A percentile compares a stretch with the other conserved stretches of the same genome.
These are phyloP conservation scores for Podarcis lilfordi DNA, from an alignment of 2,797 vertebrate genomes.

Conservation along the genomic window DNA sequence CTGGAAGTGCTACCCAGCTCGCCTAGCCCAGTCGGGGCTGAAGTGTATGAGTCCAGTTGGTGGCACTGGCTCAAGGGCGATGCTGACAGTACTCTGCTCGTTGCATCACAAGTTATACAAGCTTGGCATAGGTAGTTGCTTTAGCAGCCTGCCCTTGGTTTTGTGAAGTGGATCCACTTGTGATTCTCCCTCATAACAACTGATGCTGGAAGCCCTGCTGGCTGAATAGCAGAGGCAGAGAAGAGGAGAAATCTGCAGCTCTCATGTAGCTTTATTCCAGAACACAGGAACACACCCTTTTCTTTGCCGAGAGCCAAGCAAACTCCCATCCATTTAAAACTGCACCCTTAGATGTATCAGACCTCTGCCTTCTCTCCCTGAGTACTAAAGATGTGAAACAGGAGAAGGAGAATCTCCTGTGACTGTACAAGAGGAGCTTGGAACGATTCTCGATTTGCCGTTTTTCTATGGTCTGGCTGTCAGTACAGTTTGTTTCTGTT, in stretches of 20 bases:
- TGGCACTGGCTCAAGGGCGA: too few relatives aligned
- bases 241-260: neutral
- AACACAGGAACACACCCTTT: conserved; percentile 5
- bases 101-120: neutral
- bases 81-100: neutral
- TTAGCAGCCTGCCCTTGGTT: neutral
- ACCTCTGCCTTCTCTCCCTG: conserved; percentile 39
- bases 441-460: conserved; percentile 29
- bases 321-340: conserved; percentile 41
- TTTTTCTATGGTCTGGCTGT: conserved; percentile 16
- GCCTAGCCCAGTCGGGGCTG: too few relatives aligned
- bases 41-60: too few relatives aligned
- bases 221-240: conserved; percentile 38
- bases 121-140: neutral
- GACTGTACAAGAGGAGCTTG: conserved; percentile 56
- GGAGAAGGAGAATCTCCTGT: conserved; percentile 58
- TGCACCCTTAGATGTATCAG: conserved; percentile 35
- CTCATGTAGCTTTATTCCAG: conserved; percentile 37
- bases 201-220: conserved; percentile 47
- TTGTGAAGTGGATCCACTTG: conserved; percentile 19
- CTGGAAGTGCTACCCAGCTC: too few relatives aligned
- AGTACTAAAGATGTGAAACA: conserved; percentile 48
- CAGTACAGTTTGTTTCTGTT: neutral
- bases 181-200: conserved; percentile 46
- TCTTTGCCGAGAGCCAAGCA: conserved; percentile 37